A percentile compares a stretch with the other conserved stretches of the same genome.
These are phyloP conservation scores for Planiliza haematocheilus DNA, from an alignment of 2,113 vertebrate species.

Conservation along the genomic window DNA sequence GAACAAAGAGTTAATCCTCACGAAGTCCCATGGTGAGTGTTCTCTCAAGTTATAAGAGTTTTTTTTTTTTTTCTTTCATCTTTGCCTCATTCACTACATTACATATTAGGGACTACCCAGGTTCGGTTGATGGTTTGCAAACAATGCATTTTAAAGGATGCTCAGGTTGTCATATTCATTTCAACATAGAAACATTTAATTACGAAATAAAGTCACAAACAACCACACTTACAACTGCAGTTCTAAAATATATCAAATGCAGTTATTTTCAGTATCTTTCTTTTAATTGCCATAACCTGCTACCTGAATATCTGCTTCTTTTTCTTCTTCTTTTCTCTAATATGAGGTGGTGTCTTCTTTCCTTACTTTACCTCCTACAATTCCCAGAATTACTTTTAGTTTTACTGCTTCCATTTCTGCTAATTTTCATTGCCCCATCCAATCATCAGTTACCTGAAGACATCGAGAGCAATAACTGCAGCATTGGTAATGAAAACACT, in stretches of 20 bases:
- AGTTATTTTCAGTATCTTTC: too few relatives aligned
- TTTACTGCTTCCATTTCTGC: not conserved
- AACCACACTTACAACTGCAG: too few relatives aligned
- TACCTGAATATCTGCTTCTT: too few relatives aligned
- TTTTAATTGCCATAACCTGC: too few relatives aligned
- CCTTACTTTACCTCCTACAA: too few relatives aligned
- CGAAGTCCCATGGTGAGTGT: constrained; percentile 61
- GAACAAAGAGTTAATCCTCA: constrained; percentile 78
- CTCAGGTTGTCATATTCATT: constrained; percentile 30
- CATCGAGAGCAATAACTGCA: accelerated
- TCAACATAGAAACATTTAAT: too few relatives aligned
- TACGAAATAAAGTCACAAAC: too few relatives aligned
- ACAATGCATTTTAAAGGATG: too few relatives aligned
- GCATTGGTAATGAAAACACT: not conserved
- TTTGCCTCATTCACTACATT: constrained; percentile 21
- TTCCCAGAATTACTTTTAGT: not conserved
- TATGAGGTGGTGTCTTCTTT: too few relatives aligned
- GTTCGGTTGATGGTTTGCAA: constrained; percentile 48
- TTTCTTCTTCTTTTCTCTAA: too few relatives aligned
- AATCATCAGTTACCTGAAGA: not conserved
- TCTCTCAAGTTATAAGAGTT: constrained; percentile 76
- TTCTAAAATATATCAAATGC: too few relatives aligned
- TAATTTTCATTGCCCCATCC: not conserved
- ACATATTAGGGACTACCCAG: constrained; percentile 45
- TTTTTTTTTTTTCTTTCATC: constrained; percentile 66